Percentiles rank a stretch among this genome's conserved stretches.
phyloP scores from a whole-genome alignment of 2,113 vertebrate genomes.

The Pseudorasbora parva region DNA sequence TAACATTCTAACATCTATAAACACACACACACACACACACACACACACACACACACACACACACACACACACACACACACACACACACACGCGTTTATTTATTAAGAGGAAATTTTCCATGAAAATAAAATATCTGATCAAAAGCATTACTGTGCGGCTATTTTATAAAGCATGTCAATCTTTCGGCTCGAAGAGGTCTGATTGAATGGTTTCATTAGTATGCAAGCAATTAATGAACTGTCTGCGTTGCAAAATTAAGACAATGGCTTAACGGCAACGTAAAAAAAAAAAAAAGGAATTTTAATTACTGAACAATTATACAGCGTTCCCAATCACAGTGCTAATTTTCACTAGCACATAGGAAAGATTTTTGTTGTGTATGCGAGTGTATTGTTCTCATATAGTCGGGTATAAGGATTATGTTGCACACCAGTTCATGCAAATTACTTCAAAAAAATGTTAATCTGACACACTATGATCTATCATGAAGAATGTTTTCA shows the following conservation, averaged over 20 bases:
- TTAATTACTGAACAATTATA: slow-evolving; percentile 57
- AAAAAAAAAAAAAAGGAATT: slow-evolving; percentile 25
- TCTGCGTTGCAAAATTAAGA: slow-evolving; percentile 61
- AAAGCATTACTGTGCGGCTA: not conserved
- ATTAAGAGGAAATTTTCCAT: not conserved
- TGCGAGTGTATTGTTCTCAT: not conserved
- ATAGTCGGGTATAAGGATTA: not conserved
- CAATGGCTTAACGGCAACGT: slow-evolving; percentile 43
- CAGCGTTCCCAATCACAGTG: slow-evolving; percentile 41
- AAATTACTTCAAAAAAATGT: not conserved
- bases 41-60: no score
- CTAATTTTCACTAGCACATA: slow-evolving; percentile 7
- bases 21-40: no score
- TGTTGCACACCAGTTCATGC: not conserved
- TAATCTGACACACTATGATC: not conserved
- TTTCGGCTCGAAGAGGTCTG: not conserved
- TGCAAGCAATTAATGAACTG: slow-evolving; percentile 59
- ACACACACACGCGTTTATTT: not conserved
- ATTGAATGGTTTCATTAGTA: slow-evolving; percentile 53
- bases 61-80: no score
- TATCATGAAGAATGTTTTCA: not conserved
- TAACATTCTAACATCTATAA: no score
- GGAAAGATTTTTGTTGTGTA: not conserved
- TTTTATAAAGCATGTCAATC: not conserved
- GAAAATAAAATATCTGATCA: not conserved